Conservation (phyloP, 2,888 invertebrate genomes). For the Sialis lutaria region DNA sequence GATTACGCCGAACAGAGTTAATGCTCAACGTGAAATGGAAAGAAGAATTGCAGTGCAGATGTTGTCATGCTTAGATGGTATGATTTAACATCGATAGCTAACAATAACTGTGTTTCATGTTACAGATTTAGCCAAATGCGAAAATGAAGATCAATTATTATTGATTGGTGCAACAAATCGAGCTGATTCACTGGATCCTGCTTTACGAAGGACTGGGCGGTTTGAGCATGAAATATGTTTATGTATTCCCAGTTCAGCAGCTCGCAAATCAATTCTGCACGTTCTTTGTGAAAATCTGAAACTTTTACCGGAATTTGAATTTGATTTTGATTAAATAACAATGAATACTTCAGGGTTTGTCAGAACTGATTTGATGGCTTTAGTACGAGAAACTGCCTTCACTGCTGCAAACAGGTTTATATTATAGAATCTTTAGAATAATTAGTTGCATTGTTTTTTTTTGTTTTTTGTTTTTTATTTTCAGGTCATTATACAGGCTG, state of each 20-base stretch:
- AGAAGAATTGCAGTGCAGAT: slow-evolving; percentile 87
- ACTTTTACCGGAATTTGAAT: slow-evolving; percentile 44
- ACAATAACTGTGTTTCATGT: slow-evolving; percentile 1
- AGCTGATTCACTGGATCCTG: slow-evolving; percentile 83
- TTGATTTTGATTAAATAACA: slow-evolving; percentile 58
- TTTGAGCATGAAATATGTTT: slow-evolving; percentile 88
- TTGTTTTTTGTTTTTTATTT: no score
- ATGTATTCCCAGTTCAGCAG: slow-evolving; percentile 78
- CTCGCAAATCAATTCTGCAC: slow-evolving; percentile 62
- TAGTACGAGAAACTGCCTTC: slow-evolving; percentile 77
- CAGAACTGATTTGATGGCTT: slow-evolving; percentile 78
- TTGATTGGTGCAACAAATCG: slow-evolving; percentile 94
- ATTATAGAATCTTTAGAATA: no score
- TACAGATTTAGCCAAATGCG: slow-evolving; percentile 30
- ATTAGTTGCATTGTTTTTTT: no score
- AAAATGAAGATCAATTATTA: slow-evolving; percentile 44
- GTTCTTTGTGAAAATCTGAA: slow-evolving; percentile 53
- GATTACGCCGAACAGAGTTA: slow-evolving; percentile 79
- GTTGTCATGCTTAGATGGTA: slow-evolving; percentile 74
- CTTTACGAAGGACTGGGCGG: slow-evolving; percentile 76
- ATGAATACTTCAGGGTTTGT: slow-evolving; percentile 88
- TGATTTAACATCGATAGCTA: slow-evolving; percentile 8
- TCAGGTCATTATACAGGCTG: no score
- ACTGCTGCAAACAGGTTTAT: slow-evolving; percentile 57
- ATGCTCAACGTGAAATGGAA: slow-evolving; percentile 92